Percentiles rank a stretch among this genome's conserved stretches.
phyloP scores from a whole-genome alignment of 2,888 invertebrate genomes.

The Drosophila maculinotata region DNA sequence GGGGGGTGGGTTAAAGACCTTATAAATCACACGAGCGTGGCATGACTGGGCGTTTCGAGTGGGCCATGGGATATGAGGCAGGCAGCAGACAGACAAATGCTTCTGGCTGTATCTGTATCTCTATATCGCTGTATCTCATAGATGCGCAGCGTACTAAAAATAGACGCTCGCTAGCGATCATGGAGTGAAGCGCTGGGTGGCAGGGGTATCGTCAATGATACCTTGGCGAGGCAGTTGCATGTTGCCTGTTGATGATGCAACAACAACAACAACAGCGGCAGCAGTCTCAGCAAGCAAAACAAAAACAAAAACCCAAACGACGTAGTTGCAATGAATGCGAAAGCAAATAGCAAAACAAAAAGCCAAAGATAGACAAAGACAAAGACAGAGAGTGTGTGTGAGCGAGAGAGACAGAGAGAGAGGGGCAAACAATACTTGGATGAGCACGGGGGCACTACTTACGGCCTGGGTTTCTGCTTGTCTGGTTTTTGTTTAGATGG shows the following conservation, averaged over 20 bases:
- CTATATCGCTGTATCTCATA: slow-evolving; percentile 47
- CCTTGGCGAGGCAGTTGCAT: slow-evolving; percentile 58
- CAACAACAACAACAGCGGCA: slow-evolving; percentile 49
- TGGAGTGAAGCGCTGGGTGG: neutral
- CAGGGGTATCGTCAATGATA: slow-evolving; percentile 27
- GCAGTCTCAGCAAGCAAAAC: slow-evolving; percentile 27
- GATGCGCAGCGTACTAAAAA: slow-evolving; percentile 69
- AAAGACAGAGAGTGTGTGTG: neutral
- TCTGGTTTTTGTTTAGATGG: slow-evolving; percentile 54
- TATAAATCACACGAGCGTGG: slow-evolving; percentile 81
- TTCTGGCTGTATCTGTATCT: slow-evolving; percentile 10
- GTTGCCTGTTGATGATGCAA: slow-evolving; percentile 66
- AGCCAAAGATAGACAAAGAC: slow-evolving; percentile 8
- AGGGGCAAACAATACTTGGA: slow-evolving; percentile 6
- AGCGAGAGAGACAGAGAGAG: neutral
- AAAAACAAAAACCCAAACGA: slow-evolving; percentile 44
- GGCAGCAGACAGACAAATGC: slow-evolving; percentile 8
- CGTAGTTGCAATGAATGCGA: slow-evolving; percentile 60
- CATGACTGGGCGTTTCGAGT: slow-evolving; percentile 74
- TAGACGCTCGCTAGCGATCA: slow-evolving; percentile 55
- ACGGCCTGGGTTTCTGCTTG: slow-evolving; percentile 48
- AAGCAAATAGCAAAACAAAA: slow-evolving; percentile 67
- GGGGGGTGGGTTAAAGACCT: slow-evolving; percentile 73
- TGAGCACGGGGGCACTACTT: slow-evolving; percentile 31
- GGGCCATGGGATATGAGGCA: slow-evolving; percentile 38